Conservation (phyloP, 2,113 vertebrate species). For the Leptosomus discolor region DNA sequence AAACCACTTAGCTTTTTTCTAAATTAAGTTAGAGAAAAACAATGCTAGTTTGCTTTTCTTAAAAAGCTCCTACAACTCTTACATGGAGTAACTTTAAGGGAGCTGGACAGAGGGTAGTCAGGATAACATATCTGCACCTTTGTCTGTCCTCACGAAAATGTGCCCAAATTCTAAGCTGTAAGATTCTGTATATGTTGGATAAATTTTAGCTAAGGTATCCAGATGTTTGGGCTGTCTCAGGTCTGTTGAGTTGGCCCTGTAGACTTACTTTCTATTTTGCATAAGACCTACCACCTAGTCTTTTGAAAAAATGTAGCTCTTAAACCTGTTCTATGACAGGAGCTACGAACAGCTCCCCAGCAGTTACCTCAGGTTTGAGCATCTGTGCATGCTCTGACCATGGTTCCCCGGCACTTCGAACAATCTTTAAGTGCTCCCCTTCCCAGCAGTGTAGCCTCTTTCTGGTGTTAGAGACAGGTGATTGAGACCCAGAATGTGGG, state of each 20-base stretch:
- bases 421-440: not conserved
- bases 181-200: not conserved
- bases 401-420: not conserved
- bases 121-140: not conserved
- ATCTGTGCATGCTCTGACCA: not conserved
- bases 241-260: not conserved
- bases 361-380: not conserved
- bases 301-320: not conserved
- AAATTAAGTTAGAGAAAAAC: not conserved
- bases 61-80: not conserved
- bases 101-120: not conserved
- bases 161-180: not conserved
- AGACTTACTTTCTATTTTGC: not conserved
- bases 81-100: not conserved
- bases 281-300: not conserved
- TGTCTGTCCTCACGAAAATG: not conserved
- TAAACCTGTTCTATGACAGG: not conserved
- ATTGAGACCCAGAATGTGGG: not conserved
- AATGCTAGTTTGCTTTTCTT: not conserved
- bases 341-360: not conserved
- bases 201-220: not conserved
- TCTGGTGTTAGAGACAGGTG: rapidly evolving
- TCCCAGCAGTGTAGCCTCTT: not conserved
- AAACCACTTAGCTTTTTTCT: not conserved
- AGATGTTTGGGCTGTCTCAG: not conserved